Evolutionary conservation across 2,797 vertebrate genomes (phyloP).

Genomic region (Knipowitschia caucasica): DNA sequence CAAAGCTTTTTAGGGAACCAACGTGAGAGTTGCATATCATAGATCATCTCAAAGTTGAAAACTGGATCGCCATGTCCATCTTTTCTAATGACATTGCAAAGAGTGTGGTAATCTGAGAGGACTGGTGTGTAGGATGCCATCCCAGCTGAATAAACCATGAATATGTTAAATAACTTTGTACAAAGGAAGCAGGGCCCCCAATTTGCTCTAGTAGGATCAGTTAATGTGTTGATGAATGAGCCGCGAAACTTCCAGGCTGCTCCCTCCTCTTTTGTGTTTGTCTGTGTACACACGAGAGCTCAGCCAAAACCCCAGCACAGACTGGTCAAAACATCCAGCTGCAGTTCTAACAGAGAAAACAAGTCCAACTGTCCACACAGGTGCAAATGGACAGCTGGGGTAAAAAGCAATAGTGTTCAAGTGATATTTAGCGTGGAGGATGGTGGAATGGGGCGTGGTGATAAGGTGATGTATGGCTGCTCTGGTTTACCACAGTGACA

Average conservation of each 20-base stretch:
- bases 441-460: neutral
- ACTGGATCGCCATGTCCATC: neutral
- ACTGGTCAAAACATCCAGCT: slow-evolving; percentile 38
- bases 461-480: slow-evolving; percentile 14
- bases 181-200: slow-evolving; percentile 49
- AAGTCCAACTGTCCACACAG: slow-evolving; percentile 14
- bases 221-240: slow-evolving; percentile 62
- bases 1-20: too few relatives aligned
- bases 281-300: slow-evolving; percentile 32
- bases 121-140: neutral
- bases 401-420: neutral
- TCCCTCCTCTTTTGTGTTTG: slow-evolving; percentile 48
- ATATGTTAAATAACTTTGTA: slow-evolving; percentile 48
- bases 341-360: slow-evolving; percentile 28
- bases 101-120: neutral
- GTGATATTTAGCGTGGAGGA: neutral
- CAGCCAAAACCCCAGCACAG: slow-evolving; percentile 32
- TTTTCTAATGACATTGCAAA: neutral
- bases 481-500: slow-evolving; percentile 8
- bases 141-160: slow-evolving; percentile 1
- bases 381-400: slow-evolving; percentile 11
- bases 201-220: slow-evolving; percentile 55
- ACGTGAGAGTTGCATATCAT: too few relatives aligned
- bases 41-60: neutral
- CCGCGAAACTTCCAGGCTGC: slow-evolving; percentile 52